Evolutionary conservation across 2,113 vertebrate species (phyloP).

Genomic region (cat (Felis catus)): F.catus_Fca126_mat1.0 CM031411.1:32479001-32479500

Average conservation of each 20-base stretch:
- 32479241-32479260: neutral
- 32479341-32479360: neutral
- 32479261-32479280: neutral
- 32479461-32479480: neutral
- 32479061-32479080: neutral
- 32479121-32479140: neutral
- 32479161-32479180: neutral
- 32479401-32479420: neutral
- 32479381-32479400: neutral
- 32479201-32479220: neutral
- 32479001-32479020: neutral
- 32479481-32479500: neutral
- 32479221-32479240: conserved; percentile 19
- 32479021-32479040: neutral
- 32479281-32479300: neutral
- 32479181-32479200: neutral
- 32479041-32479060: neutral
- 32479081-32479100: neutral
- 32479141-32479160: neutral
- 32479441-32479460: neutral
- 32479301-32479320: neutral
- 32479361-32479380: neutral
- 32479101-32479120: neutral
- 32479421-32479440: neutral
- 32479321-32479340: neutral